phyloP scores from a whole-genome alignment of 2,888 invertebrate genomes.

The Dichetophora obliterata region DNA sequence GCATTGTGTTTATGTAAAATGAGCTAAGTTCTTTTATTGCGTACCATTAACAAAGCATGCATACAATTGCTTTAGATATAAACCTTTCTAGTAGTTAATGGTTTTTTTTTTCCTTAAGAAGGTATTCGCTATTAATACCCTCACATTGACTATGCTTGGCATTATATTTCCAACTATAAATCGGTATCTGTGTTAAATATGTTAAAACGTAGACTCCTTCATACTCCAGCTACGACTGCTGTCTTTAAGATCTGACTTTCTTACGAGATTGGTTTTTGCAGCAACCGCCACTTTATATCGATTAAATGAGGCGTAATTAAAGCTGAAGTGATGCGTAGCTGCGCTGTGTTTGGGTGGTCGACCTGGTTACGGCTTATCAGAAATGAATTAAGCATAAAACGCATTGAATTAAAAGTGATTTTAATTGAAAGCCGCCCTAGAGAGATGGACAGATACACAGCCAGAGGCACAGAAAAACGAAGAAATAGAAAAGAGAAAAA shows the following conservation, averaged over 20 bases:
- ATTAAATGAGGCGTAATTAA: constrained; percentile 7
- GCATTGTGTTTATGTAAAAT: too few species aligned
- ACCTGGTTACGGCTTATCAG: constrained; percentile 38
- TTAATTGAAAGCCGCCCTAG: constrained; percentile 57
- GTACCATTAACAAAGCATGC: too few species aligned
- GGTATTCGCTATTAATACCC: not conserved
- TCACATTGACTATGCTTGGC: not conserved
- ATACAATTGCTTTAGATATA: too few species aligned
- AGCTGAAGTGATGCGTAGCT: constrained; percentile 18
- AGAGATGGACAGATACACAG: not conserved
- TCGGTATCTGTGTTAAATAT: constrained; percentile 15
- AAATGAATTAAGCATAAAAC: constrained; percentile 48
- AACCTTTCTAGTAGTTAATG: not conserved
- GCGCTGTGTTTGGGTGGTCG: constrained; percentile 14
- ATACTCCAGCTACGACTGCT: not conserved
- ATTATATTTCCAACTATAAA: not conserved
- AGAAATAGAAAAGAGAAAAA: not conserved
- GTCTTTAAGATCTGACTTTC: not conserved
- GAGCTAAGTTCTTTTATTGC: too few species aligned
- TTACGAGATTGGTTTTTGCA: not conserved
- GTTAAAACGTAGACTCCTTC: constrained; percentile 12
- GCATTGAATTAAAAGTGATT: constrained; percentile 57
- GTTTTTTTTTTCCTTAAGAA: not conserved
- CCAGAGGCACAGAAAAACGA: not conserved
- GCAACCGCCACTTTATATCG: constrained; percentile 8